Evolutionary conservation across 2,888 invertebrate species (phyloP).

Genomic region (Hypercompe scribonia): DNA sequence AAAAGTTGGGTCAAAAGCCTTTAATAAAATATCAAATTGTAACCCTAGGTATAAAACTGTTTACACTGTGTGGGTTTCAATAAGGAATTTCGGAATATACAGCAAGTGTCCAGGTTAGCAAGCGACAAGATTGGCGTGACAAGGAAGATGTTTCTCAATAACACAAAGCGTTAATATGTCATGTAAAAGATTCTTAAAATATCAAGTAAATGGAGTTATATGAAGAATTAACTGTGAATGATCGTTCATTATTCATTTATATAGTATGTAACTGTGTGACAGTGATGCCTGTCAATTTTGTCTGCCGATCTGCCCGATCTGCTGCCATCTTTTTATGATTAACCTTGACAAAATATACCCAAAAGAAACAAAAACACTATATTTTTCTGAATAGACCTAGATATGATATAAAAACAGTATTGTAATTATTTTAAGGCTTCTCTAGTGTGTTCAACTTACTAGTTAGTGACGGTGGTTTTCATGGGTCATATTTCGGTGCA

Average conservation of each 20-base stretch:
- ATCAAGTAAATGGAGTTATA: neutral
- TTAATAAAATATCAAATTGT: constrained; percentile 34
- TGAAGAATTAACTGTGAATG: neutral
- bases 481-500: too few species aligned
- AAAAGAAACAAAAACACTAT: too few species aligned
- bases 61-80: constrained; percentile 6
- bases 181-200: neutral
- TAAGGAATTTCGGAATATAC: neutral
- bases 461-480: too few species aligned
- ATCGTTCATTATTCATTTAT: too few species aligned
- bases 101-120: neutral
- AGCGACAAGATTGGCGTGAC: neutral
- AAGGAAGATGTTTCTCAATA: neutral
- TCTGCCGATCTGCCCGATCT: too few species aligned
- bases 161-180: neutral
- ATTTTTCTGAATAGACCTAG: too few species aligned
- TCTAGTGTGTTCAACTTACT: too few species aligned
- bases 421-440: too few species aligned
- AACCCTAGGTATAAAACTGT: constrained; percentile 19
- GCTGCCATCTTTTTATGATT: too few species aligned
- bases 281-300: too few species aligned
- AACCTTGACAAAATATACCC: too few species aligned
- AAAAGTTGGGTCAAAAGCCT: constrained; percentile 34
- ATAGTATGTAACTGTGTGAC: neutral
- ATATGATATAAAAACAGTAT: too few species aligned